Conservation (phyloP, 1,140 invertebrate genomes). For the Habropoda laboriosa region DNA sequence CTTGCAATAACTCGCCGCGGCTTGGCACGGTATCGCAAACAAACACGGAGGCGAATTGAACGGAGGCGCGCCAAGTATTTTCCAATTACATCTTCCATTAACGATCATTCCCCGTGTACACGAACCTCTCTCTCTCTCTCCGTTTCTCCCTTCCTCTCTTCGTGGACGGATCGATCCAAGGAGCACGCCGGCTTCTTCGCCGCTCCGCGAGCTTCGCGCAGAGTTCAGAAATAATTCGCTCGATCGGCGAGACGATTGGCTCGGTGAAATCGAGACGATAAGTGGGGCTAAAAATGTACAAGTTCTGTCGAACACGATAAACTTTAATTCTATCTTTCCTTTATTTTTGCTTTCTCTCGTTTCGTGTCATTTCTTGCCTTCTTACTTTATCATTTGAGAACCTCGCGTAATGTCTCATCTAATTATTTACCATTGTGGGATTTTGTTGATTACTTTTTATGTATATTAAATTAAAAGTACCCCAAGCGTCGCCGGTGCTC, state of each 20-base stretch:
- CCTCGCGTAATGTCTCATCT: no score
- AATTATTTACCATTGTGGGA: no score
- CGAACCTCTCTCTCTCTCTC: slow-evolving; percentile 10
- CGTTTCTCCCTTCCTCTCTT: no score
- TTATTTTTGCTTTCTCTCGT: no score
- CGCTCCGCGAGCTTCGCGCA: background rate
- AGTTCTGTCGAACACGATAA: background rate
- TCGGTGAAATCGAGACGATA: background rate
- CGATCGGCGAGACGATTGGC: background rate
- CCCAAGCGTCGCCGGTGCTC: no score
- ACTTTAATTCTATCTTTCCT: no score
- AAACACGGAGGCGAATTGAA: slow-evolving; percentile 67
- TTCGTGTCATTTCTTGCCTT: no score
- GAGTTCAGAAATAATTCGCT: background rate
- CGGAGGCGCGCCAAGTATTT: slow-evolving; percentile 71
- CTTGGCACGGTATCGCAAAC: slow-evolving; percentile 66
- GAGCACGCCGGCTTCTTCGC: background rate
- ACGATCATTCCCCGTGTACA: slow-evolving; percentile 63
- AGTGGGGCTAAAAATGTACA: background rate
- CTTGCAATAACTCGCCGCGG: slow-evolving; percentile 67
- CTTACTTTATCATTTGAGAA: no score
- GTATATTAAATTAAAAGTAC: no score
- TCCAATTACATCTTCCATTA: slow-evolving; percentile 73
- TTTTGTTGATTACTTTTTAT: no score
- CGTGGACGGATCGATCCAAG: slow-evolving; percentile 7